Percentiles rank a stretch among this genome's conserved stretches.
Conservation (phyloP, 2,113 vertebrate genomes). For the Sceloporus undulatus region DNA sequence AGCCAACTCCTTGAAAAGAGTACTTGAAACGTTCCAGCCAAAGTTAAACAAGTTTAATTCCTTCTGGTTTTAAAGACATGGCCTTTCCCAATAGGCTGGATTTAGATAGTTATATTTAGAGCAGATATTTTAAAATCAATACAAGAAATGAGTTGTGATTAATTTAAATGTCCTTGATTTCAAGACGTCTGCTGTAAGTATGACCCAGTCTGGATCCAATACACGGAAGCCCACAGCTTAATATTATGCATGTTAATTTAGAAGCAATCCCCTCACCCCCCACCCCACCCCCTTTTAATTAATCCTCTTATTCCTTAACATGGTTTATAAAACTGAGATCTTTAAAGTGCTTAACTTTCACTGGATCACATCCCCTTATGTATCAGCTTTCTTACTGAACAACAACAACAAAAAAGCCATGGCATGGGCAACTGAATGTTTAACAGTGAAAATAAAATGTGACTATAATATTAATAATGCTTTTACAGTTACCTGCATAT, state of each 20-base stretch:
- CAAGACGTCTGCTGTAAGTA: not conserved
- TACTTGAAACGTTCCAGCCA: slow-evolving; percentile 52
- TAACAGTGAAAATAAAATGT: slow-evolving; percentile 22
- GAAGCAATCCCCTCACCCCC: not conserved
- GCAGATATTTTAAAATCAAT: not conserved
- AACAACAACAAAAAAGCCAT: not conserved
- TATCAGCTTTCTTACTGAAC: not conserved
- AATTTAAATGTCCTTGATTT: not conserved
- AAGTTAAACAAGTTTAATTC: not conserved
- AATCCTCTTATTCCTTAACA: not conserved
- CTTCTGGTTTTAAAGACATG: not conserved
- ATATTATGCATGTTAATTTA: slow-evolving; percentile 2
- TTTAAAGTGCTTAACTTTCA: slow-evolving; percentile 13
- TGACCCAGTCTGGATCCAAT: not conserved
- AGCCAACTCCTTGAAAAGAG: slow-evolving; percentile 49
- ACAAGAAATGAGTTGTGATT: not conserved
- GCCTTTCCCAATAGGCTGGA: not conserved
- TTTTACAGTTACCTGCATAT: slow-evolving; percentile 29
- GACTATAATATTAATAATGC: slow-evolving; percentile 17
- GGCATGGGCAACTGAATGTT: slow-evolving; percentile 6
- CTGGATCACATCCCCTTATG: slow-evolving; percentile 25
- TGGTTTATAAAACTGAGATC: not conserved
- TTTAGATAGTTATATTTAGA: not conserved
- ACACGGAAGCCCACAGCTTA: not conserved
- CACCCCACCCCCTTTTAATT: not conserved